Conservation (phyloP, 2,888 invertebrate genomes). For the Hipparchia semele region DNA sequence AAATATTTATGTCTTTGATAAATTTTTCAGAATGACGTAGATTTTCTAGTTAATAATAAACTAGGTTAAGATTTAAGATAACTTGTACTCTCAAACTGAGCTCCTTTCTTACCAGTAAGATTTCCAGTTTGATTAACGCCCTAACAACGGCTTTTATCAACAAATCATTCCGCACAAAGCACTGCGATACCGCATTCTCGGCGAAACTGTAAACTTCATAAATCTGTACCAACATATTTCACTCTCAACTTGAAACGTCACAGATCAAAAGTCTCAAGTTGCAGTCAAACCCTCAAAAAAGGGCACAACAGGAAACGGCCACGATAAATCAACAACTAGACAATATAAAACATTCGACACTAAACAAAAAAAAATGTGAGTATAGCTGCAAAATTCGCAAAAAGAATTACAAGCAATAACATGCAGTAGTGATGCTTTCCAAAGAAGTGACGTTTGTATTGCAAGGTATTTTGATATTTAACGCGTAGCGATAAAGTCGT, state of each 20-base stretch:
- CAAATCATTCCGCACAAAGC: constrained; percentile 28
- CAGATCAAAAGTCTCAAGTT: constrained; percentile 59
- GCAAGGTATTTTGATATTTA: constrained; percentile 52
- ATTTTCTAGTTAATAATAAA: too few relatives aligned
- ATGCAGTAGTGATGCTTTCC: constrained; percentile 76
- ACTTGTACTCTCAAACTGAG: not conserved
- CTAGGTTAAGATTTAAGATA: not conserved
- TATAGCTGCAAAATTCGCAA: constrained; percentile 71
- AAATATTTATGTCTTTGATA: too few relatives aligned
- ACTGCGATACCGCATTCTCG: constrained; percentile 12
- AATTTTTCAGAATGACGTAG: too few relatives aligned
- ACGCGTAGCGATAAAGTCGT: constrained; percentile 50
- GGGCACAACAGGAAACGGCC: constrained; percentile 68
- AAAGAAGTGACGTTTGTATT: constrained; percentile 44
- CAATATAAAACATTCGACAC: constrained; percentile 68
- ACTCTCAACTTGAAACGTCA: constrained; percentile 27
- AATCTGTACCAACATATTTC: constrained; percentile 37
- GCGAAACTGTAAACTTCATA: constrained; percentile 34
- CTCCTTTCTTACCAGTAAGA: constrained; percentile 4
- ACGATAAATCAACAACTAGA: constrained; percentile 75
- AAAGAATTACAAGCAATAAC: constrained; percentile 81
- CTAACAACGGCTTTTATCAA: constrained; percentile 34
- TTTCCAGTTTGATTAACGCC: constrained; percentile 32
- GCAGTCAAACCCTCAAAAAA: constrained; percentile 67
- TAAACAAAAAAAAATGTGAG: constrained; percentile 59